A percentile compares a stretch with the other conserved stretches of the same genome.
Evolutionary conservation across 2,888 invertebrate genomes (phyloP).

Genomic region (Heliconius ethilla): DNA sequence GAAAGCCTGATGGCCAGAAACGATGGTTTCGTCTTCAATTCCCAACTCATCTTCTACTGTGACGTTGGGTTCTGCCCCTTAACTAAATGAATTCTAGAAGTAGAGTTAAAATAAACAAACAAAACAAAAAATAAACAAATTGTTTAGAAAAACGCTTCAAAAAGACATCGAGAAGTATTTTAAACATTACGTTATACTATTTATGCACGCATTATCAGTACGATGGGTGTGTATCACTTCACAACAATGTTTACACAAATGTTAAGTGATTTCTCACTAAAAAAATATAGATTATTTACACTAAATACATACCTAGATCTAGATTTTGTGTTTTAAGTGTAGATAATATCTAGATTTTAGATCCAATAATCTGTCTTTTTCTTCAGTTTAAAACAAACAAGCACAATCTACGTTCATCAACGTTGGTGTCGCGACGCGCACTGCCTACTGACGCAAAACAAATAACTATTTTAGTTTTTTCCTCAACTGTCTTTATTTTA

Average conservation of each 20-base stretch:
- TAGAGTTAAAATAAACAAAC: not conserved
- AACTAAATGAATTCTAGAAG: not conserved
- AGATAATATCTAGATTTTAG: not conserved
- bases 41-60: not conserved
- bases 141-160: not conserved
- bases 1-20: not conserved
- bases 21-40: not conserved
- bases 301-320: conserved; percentile 12
- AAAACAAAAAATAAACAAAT: not conserved
- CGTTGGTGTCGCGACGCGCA: conserved; percentile 15
- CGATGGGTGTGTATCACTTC: conserved; percentile 5
- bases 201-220: not conserved
- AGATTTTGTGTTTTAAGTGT: not conserved
- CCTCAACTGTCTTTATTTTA: conserved; percentile 15
- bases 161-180: not conserved
- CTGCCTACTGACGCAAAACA: conserved; percentile 36
- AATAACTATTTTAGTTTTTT: conserved; percentile 26
- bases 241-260: not conserved
- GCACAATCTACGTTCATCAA: not conserved
- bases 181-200: not conserved
- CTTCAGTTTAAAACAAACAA: not conserved
- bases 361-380: not conserved
- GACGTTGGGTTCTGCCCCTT: no score
- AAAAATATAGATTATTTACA: not conserved
- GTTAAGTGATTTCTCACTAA: not conserved